phyloP scores from a whole-genome alignment of 2,797 vertebrate genomes.

The Hypotaenidia okinawae region DNA sequence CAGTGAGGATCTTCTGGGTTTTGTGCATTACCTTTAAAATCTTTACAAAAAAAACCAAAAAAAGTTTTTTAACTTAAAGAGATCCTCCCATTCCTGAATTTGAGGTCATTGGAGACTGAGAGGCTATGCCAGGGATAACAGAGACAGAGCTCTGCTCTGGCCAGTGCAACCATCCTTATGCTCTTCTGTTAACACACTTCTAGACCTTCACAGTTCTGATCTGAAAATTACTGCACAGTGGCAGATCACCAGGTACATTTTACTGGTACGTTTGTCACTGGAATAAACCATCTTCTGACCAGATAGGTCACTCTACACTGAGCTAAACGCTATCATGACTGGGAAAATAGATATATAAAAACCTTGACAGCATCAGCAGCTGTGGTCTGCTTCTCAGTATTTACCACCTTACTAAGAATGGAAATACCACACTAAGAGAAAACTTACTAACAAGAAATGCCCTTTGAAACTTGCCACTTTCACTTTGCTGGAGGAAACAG shows the following conservation, averaged over 20 bases:
- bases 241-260: not conserved
- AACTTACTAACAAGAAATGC: not conserved
- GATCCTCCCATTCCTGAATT: too few relatives aligned
- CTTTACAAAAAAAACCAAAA: too few relatives aligned
- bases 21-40: too few relatives aligned
- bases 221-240: not conserved
- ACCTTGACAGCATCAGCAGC: not conserved
- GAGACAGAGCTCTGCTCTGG: not conserved
- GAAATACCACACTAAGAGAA: not conserved
- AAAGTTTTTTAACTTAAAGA: too few relatives aligned
- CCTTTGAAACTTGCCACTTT: not conserved
- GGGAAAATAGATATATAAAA: not conserved
- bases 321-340: not conserved
- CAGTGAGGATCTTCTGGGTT: too few relatives aligned
- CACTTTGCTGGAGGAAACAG: not conserved
- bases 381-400: not conserved
- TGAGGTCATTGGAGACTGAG: too few relatives aligned
- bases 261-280: not conserved
- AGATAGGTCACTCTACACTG: not conserved
- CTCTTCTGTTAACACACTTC: not conserved
- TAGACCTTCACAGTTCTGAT: not conserved
- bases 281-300: not conserved
- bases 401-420: accelerated
- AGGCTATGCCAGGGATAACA: too few relatives aligned
- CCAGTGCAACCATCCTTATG: not conserved